Percentiles rank a stretch among this genome's conserved stretches.
These are phyloP conservation scores for Archivesica marissinica DNA, from an alignment of 1,140 invertebrate genomes.

Conservation along the genomic window DNA sequence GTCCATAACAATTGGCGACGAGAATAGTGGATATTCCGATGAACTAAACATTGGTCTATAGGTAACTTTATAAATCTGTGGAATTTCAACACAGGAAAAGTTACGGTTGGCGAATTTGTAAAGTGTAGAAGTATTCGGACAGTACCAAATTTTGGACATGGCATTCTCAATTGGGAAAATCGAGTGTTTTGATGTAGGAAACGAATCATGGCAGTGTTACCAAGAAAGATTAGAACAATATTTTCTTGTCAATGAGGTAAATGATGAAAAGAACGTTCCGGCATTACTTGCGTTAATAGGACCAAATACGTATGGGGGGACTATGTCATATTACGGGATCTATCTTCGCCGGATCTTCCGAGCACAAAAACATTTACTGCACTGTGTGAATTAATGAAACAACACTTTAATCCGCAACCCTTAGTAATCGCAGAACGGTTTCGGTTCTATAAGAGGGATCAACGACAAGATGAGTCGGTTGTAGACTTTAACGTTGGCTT, in stretches of 20 bases:
- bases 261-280: slow-evolving; percentile 30
- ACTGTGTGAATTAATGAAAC: too few species aligned
- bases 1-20: too few species aligned
- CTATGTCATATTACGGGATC: too few species aligned
- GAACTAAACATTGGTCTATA: too few species aligned
- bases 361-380: too few species aligned
- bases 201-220: slow-evolving; percentile 28
- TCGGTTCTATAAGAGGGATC: slow-evolving; percentile 63
- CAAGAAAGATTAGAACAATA: slow-evolving; percentile 45
- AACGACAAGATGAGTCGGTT: slow-evolving; percentile 50
- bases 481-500: slow-evolving; percentile 38
- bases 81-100: too few species aligned
- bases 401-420: slow-evolving; percentile 55
- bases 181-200: slow-evolving; percentile 9
- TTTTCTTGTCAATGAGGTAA: slow-evolving; percentile 36
- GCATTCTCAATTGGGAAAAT: slow-evolving; percentile 36
- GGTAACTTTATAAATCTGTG: too few species aligned
- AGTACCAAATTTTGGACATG: slow-evolving; percentile 1
- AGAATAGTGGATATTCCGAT: too few species aligned
- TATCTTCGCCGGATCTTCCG: too few species aligned
- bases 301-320: slow-evolving; percentile 40
- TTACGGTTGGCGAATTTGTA: too few species aligned
- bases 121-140: too few species aligned
- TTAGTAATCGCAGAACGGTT: too few species aligned
- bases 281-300: slow-evolving; percentile 44